Evolutionary conservation across 2,888 invertebrate genomes (phyloP).

Genomic region (Ophion slaviceki): DNA sequence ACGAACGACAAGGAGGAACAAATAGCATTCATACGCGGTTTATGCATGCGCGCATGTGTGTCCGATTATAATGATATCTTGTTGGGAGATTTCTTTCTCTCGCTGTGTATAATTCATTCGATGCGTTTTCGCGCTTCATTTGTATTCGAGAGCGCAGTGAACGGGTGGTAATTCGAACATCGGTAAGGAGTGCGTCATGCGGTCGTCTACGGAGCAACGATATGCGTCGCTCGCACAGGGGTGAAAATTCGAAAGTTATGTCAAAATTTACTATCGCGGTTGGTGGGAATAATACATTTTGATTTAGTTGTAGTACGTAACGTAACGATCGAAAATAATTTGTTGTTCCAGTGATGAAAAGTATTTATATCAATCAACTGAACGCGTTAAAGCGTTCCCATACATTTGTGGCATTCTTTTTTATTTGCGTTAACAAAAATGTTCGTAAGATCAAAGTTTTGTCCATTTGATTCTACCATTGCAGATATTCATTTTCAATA

Average conservation of each 20-base stretch:
- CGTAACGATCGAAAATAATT: too few relatives aligned
- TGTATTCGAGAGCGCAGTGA: slow-evolving; percentile 15
- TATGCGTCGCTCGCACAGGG: background rate
- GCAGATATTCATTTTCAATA: too few relatives aligned
- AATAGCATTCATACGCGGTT: slow-evolving; percentile 60
- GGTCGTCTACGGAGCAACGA: background rate
- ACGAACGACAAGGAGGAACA: slow-evolving; percentile 47
- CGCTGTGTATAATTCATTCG: slow-evolving; percentile 5
- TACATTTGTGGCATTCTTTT: too few relatives aligned
- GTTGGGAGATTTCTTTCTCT: background rate
- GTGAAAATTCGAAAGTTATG: background rate
- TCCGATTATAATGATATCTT: slow-evolving; percentile 3
- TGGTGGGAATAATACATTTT: too few relatives aligned
- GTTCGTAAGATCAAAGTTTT: too few relatives aligned
- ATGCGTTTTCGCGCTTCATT: slow-evolving; percentile 2
- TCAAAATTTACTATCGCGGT: background rate
- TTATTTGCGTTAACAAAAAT: too few relatives aligned
- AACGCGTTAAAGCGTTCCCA: too few relatives aligned
- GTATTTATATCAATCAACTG: too few relatives aligned
- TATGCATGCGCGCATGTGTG: slow-evolving; percentile 57
- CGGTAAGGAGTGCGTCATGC: slow-evolving; percentile 11
- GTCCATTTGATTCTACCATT: too few relatives aligned
- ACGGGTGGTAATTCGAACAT: background rate
- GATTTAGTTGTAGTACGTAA: too few relatives aligned
- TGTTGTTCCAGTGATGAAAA: too few relatives aligned